Conservation (phyloP, 2,888 invertebrate species). For the Megaustenia siamemsis region DNA sequence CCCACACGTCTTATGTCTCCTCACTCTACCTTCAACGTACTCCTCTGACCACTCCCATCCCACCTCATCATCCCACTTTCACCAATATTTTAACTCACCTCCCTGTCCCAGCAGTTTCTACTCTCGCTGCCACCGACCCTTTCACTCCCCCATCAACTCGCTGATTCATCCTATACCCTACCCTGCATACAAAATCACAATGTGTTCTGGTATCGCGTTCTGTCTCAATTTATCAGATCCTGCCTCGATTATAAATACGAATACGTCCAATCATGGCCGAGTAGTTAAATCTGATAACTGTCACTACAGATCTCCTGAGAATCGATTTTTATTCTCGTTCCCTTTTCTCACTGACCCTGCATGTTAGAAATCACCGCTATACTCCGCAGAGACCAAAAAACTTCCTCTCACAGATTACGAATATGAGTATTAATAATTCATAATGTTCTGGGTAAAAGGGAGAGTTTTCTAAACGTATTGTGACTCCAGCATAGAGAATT, state of each 20-base stretch:
- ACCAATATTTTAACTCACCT: too few species aligned
- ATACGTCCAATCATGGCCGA: constrained; percentile 13
- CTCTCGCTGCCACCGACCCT: too few species aligned
- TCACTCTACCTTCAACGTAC: too few species aligned
- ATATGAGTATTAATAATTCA: constrained; percentile 20
- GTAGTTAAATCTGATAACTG: constrained; percentile 20
- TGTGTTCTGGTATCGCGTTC: background rate
- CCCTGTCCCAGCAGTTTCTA: too few species aligned
- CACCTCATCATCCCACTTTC: too few species aligned
- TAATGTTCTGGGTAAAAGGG: background rate
- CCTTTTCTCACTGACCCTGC: background rate
- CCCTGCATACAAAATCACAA: background rate
- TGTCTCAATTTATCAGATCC: constrained; percentile 6
- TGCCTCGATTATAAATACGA: background rate
- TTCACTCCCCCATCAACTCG: background rate
- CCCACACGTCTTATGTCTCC: too few species aligned
- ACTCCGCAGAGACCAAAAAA: constrained; percentile 9
- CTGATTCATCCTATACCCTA: too few species aligned
- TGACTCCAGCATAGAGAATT: background rate
- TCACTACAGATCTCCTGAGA: background rate
- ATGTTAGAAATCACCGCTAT: constrained; percentile 18
- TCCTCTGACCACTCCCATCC: too few species aligned
- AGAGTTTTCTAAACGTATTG: background rate
- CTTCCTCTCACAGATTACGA: background rate
- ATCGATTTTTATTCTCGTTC: constrained; percentile 10